Percentiles rank a stretch among this genome's conserved stretches.
phyloP scores from a whole-genome alignment of 2,113 vertebrate genomes.

The Trogon surrucura region DNA sequence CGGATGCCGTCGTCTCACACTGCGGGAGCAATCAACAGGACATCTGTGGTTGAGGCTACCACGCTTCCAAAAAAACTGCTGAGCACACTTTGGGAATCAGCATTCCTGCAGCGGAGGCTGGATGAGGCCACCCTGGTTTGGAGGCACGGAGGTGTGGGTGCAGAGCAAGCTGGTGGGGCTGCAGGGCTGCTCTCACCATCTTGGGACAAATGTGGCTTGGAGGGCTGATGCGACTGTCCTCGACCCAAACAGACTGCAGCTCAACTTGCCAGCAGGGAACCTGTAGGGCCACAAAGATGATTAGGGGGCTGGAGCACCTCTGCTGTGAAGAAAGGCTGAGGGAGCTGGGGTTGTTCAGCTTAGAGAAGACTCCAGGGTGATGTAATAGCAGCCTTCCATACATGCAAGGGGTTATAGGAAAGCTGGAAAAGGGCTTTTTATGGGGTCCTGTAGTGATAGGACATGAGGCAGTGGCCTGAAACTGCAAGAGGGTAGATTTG shows the following conservation, averaged over 20 bases:
- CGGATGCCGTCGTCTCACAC: fast-evolving
- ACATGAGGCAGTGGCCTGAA: too few relatives aligned
- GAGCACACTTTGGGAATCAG: neutral
- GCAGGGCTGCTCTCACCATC: neutral
- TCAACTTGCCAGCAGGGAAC: neutral
- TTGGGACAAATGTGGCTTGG: neutral
- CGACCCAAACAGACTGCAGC: neutral
- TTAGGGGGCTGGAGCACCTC: too few relatives aligned
- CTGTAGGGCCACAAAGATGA: neutral
- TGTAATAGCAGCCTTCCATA: too few relatives aligned
- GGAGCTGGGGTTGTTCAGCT: too few relatives aligned
- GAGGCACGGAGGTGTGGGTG: neutral
- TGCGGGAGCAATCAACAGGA: neutral
- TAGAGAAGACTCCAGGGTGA: too few relatives aligned
- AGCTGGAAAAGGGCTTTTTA: too few relatives aligned
- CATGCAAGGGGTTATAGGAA: too few relatives aligned
- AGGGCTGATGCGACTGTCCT: neutral
- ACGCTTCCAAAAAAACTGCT: too few relatives aligned
- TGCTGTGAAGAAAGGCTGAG: too few relatives aligned
- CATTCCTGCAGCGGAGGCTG: neutral
- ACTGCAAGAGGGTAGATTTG: too few relatives aligned
- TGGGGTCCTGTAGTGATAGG: too few relatives aligned
- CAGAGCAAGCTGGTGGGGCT: neutral
- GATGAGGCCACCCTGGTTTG: neutral
- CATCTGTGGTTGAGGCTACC: neutral